phyloP scores from a whole-genome alignment of 2,113 vertebrate species.

The Pyxicephalus adspersus region DNA sequence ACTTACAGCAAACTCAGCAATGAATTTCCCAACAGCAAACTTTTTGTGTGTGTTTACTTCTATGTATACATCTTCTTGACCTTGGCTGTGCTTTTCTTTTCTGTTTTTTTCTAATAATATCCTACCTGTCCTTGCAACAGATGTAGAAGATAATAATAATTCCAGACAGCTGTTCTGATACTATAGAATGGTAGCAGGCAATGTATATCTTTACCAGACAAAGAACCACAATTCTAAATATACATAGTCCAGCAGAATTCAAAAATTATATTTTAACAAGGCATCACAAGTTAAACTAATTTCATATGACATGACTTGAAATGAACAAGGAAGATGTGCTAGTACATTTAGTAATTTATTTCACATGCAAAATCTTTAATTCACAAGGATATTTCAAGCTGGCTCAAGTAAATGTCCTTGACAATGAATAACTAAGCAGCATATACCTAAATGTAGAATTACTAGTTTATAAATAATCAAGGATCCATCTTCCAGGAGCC shows the following conservation, averaged over 20 bases:
- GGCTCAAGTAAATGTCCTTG: background rate
- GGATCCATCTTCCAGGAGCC: background rate
- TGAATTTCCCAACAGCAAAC: slow-evolving; percentile 3
- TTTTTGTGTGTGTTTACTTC: background rate
- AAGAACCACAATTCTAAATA: too few species aligned
- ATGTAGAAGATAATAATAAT: slow-evolving; percentile 4
- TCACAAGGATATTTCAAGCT: background rate
- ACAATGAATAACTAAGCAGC: background rate
- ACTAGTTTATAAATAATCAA: background rate
- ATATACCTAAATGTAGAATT: background rate
- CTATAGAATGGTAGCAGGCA: background rate
- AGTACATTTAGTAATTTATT: background rate
- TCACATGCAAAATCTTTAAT: background rate
- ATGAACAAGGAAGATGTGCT: background rate
- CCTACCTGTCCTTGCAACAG: background rate
- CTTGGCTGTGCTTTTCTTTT: background rate
- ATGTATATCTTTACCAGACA: background rate
- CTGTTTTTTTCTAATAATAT: background rate
- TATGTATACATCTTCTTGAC: background rate
- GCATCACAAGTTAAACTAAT: background rate
- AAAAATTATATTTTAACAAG: background rate
- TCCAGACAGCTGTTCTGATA: background rate
- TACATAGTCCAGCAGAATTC: background rate
- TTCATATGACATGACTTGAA: background rate
- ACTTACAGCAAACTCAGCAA: slow-evolving; percentile 17